These are phyloP conservation scores for Anthrax anthrax DNA, from an alignment of 2,888 invertebrate species.

Conservation along the genomic window DNA sequence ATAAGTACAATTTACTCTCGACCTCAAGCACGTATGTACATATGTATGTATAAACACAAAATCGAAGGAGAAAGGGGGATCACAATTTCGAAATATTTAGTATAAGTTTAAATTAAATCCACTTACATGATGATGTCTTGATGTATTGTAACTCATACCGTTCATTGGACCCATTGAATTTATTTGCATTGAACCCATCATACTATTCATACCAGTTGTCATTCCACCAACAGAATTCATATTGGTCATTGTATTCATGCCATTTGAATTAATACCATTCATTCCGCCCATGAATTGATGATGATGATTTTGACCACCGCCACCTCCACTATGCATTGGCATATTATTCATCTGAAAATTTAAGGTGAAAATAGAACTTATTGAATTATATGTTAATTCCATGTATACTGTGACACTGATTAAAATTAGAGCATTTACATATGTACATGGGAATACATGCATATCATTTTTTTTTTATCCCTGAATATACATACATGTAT, in stretches of 20 bases:
- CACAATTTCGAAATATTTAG: too few species aligned
- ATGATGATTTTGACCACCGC: constrained; percentile 18
- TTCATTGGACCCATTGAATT: constrained; percentile 24
- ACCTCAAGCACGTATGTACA: too few species aligned
- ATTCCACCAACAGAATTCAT: constrained; percentile 30
- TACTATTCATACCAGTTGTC: constrained; percentile 21
- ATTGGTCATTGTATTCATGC: constrained; percentile 32
- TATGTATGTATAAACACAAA: too few species aligned
- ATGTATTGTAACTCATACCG: constrained; percentile 28
- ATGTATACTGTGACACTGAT: not conserved
- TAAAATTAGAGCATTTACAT: too few species aligned
- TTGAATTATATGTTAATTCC: constrained; percentile 1
- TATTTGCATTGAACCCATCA: constrained; percentile 27
- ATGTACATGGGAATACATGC: too few species aligned
- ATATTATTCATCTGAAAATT: constrained; percentile 23
- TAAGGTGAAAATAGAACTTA: constrained; percentile 2
- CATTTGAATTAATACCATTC: constrained; percentile 39
- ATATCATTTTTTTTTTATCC: not conserved
- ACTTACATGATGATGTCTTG: constrained; percentile 35
- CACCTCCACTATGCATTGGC: constrained; percentile 11
- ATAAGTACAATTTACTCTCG: too few species aligned
- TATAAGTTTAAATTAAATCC: too few species aligned
- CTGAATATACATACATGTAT: too few species aligned
- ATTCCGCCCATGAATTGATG: constrained; percentile 33
- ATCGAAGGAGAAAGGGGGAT: too few species aligned